These are phyloP conservation scores for Acipenser ruthenus DNA, from an alignment of 2,797 vertebrate genomes.

Conservation along the genomic window DNA sequence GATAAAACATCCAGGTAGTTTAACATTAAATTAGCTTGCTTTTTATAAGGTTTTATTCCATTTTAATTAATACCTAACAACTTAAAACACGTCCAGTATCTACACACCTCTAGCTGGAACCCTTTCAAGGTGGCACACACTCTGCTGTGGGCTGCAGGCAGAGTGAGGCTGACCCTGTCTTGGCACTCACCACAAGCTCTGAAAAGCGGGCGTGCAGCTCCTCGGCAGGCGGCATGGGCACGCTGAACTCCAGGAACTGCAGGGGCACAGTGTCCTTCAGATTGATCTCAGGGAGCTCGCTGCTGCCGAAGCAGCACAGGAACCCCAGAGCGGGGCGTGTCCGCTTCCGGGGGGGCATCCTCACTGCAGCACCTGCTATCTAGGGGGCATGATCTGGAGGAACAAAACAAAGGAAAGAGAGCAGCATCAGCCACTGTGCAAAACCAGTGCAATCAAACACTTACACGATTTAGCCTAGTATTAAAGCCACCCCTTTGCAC, in stretches of 20 bases:
- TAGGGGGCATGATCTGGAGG: constrained; percentile 78
- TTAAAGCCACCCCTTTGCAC: no score
- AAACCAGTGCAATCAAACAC: neutral
- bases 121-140: no score
- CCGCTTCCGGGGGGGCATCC: constrained; percentile 91
- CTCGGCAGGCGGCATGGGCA: constrained; percentile 83
- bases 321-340: constrained; percentile 85
- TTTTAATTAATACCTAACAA: no score
- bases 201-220: constrained; percentile 90
- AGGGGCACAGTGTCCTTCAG: constrained; percentile 87
- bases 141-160: no score
- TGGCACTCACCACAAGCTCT: constrained; percentile 86
- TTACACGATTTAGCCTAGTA: neutral
- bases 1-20: no score
- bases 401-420: constrained; percentile 8
- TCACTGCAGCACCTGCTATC: constrained; percentile 67
- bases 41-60: no score
- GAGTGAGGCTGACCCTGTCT: no score
- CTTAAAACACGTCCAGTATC: no score
- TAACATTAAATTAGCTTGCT: no score
- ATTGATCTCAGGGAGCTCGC: constrained; percentile 86
- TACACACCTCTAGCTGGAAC: no score
- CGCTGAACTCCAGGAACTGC: constrained; percentile 88
- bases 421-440: no score
- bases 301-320: constrained; percentile 89